Evolutionary conservation across 2,113 vertebrate species (phyloP).

Genomic region (Oreamnos americanus): DNA sequence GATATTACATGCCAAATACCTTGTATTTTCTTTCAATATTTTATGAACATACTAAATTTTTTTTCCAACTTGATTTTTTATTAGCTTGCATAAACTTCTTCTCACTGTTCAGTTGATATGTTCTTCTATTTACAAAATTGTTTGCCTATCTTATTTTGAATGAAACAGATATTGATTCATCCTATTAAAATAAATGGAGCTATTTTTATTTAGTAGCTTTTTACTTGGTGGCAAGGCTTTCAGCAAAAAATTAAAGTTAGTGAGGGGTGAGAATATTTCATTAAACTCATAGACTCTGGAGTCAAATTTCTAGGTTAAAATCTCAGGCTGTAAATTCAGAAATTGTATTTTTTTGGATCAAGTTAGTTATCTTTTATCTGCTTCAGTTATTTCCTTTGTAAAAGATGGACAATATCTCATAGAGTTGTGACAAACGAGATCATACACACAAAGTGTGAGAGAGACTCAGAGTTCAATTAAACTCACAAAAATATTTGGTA

Average conservation of each 20-base stretch:
- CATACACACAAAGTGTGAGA: neutral
- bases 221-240: neutral
- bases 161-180: neutral
- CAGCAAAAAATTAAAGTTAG: neutral
- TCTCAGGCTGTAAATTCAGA: neutral
- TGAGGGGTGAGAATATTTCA: neutral
- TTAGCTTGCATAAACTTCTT: neutral
- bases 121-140: neutral
- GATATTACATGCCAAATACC: neutral
- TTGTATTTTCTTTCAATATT: neutral
- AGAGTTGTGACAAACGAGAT: neutral
- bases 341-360: neutral
- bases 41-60: neutral
- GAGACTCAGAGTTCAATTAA: neutral
- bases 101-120: neutral
- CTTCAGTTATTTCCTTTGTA: neutral
- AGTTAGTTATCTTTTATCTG: neutral
- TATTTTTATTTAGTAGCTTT: neutral
- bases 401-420: neutral
- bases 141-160: neutral
- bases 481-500: neutral
- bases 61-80: neutral
- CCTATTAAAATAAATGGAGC: neutral
- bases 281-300: neutral
- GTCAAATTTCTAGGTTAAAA: neutral